These are phyloP conservation scores for Patella caerulea DNA, from an alignment of 2,888 invertebrate genomes.

Conservation along the genomic window DNA sequence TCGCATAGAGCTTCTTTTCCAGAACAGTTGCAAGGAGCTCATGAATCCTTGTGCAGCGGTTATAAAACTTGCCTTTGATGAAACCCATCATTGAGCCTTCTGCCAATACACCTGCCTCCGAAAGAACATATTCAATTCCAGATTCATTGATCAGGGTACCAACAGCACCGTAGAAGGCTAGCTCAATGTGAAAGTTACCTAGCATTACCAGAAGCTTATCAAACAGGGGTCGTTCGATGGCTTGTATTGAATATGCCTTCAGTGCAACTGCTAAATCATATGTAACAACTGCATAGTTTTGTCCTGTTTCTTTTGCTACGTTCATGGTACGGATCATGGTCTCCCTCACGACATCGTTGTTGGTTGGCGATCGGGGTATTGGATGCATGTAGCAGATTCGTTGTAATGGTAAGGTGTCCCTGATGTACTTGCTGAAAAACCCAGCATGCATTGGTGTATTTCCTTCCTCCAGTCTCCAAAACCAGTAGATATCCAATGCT, in stretches of 20 bases:
- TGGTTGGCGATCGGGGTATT: slow-evolving; percentile 25
- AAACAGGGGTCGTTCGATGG: no score
- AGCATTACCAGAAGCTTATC: no score
- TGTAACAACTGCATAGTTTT: slow-evolving; percentile 31
- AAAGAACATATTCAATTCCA: slow-evolving; percentile 26
- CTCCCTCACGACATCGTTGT: slow-evolving; percentile 29
- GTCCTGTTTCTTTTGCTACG: slow-evolving; percentile 27
- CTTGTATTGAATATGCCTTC: neutral
- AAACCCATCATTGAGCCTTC: no score
- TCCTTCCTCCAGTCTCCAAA: slow-evolving; percentile 13
- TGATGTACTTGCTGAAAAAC: slow-evolving; percentile 17
- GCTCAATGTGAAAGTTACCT: no score
- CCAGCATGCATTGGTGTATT: slow-evolving; percentile 25
- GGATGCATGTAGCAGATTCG: slow-evolving; percentile 33
- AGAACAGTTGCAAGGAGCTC: slow-evolving; percentile 24
- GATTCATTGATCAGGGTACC: slow-evolving; percentile 27
- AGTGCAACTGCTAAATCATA: slow-evolving; percentile 30
- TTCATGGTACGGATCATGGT: slow-evolving; percentile 22
- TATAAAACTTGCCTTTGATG: no score
- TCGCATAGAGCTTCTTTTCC: slow-evolving; percentile 3
- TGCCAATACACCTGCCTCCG: slow-evolving; percentile 31
- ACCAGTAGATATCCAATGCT: slow-evolving; percentile 12
- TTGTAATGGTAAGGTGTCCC: slow-evolving; percentile 25
- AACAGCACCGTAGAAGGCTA: slow-evolving; percentile 29
- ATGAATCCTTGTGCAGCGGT: slow-evolving; percentile 28